Evolutionary conservation across 2,113 vertebrate species (phyloP).

Genomic region (Cyprinodon brontotheroides): DNA sequence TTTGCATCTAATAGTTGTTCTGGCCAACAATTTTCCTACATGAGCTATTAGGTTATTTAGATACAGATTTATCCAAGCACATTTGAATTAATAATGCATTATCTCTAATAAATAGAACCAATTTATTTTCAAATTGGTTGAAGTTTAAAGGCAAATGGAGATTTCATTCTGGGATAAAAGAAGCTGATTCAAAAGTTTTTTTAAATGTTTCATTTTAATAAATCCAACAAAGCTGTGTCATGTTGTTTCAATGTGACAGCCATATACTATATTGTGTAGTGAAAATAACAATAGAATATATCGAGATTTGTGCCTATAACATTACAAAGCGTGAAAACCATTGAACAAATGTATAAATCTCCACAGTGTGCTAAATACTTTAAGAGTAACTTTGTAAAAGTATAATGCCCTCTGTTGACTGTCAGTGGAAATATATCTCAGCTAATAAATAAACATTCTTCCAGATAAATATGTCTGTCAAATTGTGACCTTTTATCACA

Average conservation of each 20-base stretch:
- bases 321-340: neutral
- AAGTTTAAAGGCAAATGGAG: neutral
- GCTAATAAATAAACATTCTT: slow-evolving; percentile 81
- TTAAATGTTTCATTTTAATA: neutral
- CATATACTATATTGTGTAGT: neutral
- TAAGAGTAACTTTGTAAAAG: slow-evolving; percentile 38
- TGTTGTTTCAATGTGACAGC: neutral
- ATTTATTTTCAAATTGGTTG: no score
- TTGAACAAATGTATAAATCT: neutral
- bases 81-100: neutral
- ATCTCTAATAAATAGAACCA: neutral
- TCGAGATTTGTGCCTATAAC: neutral
- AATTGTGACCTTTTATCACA: slow-evolving; percentile 81
- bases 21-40: no score
- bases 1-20: no score
- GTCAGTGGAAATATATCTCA: slow-evolving; percentile 61
- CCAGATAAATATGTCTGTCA: slow-evolving; percentile 79
- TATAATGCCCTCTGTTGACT: slow-evolving; percentile 75
- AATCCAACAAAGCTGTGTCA: no score
- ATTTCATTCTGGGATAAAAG: no score
- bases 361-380: slow-evolving; percentile 6
- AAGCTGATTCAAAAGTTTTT: no score
- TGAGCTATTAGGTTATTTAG: no score
- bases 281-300: neutral
- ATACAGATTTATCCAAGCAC: neutral